Evolutionary conservation across 2,797 vertebrate species (phyloP).

Genomic region (Myoxocephalus aenaeus): DNA sequence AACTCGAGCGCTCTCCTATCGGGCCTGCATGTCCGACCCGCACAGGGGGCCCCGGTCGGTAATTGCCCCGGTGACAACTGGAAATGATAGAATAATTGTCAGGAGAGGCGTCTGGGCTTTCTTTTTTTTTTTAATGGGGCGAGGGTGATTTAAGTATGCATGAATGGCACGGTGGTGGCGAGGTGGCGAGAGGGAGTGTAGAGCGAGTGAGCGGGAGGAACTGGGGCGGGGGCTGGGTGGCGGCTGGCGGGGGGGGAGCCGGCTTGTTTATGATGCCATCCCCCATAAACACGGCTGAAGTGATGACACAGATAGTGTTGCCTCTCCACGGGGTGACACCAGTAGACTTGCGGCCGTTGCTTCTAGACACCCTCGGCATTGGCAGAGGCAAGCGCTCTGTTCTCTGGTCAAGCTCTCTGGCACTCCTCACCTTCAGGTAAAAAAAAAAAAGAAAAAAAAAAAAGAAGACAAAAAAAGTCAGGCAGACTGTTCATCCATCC

Average conservation of each 20-base stretch:
- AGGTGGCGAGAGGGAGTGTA: conserved; percentile 63
- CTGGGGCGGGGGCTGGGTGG: conserved; percentile 64
- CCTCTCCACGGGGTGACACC: conserved; percentile 81
- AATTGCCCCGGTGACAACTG: conserved; percentile 99
- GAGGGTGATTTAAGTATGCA: conserved; percentile 99
- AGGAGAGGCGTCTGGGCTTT: conserved; percentile 88
- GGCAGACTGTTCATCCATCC: conserved; percentile 54
- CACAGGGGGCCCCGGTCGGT: conserved; percentile 90
- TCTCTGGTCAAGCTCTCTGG: conserved; percentile 83
- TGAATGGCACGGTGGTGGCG: conserved; percentile 88
- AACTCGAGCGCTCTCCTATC: conserved; percentile 73
- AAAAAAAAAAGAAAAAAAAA: conserved; percentile 48
- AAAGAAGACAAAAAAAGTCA: no score
- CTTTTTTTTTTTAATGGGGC: conserved; percentile 88
- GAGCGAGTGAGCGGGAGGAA: conserved; percentile 14
- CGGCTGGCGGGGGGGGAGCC: conserved; percentile 79
- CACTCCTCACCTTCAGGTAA: conserved; percentile 96
- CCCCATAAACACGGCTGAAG: conserved; percentile 98
- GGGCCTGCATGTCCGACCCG: conserved; percentile 84
- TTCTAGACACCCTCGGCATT: conserved; percentile 70
- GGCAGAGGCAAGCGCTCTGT: conserved; percentile 67
- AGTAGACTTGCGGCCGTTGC: conserved; percentile 73
- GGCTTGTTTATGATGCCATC: conserved; percentile 99
- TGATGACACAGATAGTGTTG: conserved; percentile 96
- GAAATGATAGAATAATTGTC: conserved; percentile 99